Percentiles rank a stretch among this genome's conserved stretches.
These are phyloP conservation scores for Drosophila arawakana DNA, from an alignment of 1,140 invertebrate genomes.

Conservation along the genomic window DNA sequence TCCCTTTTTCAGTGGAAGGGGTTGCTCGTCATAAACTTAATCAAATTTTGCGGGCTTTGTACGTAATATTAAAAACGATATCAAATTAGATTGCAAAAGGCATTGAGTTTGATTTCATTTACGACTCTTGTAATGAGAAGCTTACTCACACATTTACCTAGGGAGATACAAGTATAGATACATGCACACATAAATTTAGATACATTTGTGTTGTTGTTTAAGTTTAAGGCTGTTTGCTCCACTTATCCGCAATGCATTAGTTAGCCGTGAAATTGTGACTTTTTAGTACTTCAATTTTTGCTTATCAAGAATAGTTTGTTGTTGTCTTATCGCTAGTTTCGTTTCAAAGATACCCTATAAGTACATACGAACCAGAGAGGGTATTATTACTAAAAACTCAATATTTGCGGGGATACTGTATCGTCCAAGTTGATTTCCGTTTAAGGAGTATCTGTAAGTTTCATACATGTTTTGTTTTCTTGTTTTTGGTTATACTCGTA, in stretches of 20 bases:
- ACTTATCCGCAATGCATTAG: slow-evolving; percentile 23
- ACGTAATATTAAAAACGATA: slow-evolving; percentile 56
- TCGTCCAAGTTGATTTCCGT: neutral
- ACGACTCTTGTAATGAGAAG: slow-evolving; percentile 46
- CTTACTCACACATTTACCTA: slow-evolving; percentile 6
- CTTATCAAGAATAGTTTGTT: slow-evolving; percentile 48
- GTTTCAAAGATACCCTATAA: neutral
- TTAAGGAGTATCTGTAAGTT: slow-evolving; percentile 2
- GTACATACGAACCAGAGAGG: neutral
- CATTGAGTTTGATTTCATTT: slow-evolving; percentile 57
- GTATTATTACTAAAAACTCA: neutral
- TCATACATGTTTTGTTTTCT: neutral
- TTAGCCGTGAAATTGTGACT: slow-evolving; percentile 25
- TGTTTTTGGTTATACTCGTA: slow-evolving; percentile 7
- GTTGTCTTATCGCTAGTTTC: slow-evolving; percentile 48
- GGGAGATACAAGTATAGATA: slow-evolving; percentile 1
- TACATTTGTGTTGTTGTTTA: neutral
- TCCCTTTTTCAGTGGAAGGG: neutral
- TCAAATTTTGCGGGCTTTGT: slow-evolving; percentile 46
- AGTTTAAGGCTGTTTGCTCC: slow-evolving; percentile 10
- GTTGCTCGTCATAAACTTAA: slow-evolving; percentile 51
- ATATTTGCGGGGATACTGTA: neutral
- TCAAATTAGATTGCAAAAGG: slow-evolving; percentile 56
- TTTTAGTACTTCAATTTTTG: slow-evolving; percentile 11
- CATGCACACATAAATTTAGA: neutral